Evolutionary conservation across 2,888 invertebrate species (phyloP).

Genomic region (Archips xylosteana): DNA sequence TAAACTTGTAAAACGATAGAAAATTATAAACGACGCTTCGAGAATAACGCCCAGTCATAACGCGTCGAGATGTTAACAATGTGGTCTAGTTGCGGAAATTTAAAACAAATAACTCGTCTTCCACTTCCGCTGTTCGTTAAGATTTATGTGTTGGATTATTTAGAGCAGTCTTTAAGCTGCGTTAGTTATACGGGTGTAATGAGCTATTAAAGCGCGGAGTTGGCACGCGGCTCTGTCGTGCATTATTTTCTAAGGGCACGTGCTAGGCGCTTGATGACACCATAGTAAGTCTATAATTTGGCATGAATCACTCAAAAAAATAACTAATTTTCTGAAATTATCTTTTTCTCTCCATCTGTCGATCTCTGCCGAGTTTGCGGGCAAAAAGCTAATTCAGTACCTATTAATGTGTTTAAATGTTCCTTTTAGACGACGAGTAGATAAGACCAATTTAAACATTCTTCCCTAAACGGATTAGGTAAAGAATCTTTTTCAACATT

Average conservation of each 20-base stretch:
- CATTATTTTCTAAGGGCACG: constrained; percentile 68
- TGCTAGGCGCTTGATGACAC: constrained; percentile 52
- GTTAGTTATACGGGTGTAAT: constrained; percentile 66
- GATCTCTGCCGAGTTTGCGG: not conserved
- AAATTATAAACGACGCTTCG: constrained; percentile 2
- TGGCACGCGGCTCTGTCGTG: constrained; percentile 62
- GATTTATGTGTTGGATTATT: constrained; percentile 68
- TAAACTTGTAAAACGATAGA: constrained; percentile 1
- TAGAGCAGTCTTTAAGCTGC: constrained; percentile 59
- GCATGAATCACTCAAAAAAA: constrained; percentile 23
- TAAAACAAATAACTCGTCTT: constrained; percentile 55
- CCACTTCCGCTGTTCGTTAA: constrained; percentile 60
- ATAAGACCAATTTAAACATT: no score
- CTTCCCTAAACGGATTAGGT: no score
- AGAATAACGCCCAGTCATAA: constrained; percentile 20
- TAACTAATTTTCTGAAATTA: not conserved
- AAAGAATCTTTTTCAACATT: no score
- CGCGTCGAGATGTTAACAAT: constrained; percentile 47
- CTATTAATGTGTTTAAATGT: no score
- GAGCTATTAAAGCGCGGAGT: constrained; percentile 71
- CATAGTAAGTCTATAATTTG: constrained; percentile 13
- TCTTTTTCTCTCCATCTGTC: no score
- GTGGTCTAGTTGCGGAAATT: constrained; percentile 53
- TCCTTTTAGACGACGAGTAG: no score
- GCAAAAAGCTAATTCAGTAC: not conserved